Base-by-base conservation (phyloP, 2,797 vertebrate genomes). In the Gambusia yucatana region DNA sequence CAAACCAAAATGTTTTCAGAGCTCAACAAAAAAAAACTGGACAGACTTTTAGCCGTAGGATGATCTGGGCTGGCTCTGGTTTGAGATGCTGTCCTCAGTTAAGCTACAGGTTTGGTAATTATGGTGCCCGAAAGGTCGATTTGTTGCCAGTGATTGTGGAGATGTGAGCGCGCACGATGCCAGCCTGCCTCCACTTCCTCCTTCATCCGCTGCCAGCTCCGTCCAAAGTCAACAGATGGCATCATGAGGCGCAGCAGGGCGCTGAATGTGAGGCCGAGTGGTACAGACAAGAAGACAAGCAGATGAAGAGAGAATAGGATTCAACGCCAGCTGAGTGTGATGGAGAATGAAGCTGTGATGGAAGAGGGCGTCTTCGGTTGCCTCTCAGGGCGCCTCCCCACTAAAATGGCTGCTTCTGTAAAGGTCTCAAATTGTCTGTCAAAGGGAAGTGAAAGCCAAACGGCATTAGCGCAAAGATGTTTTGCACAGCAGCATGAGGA, bases 191-290 rank as follows among this genome's bases (percentile, higher is more conserved):
- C 77, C 65, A 8, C 74, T 65, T 30, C 50, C 67, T 75, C 73
- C 67, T 81, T 74, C 48, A 20, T 75, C 76, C 33, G 2, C 69
- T 83, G 79, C 77, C 83, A 86, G 75, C 78, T 69, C 59, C 44
- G 47, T 52, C 81, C 85, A 84, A 77, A 87, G 80, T 85, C 79
- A 90, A 87, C 95, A 95, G 94, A 95, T 93, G 93, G 92, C 87
- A 79, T 76, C 46, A 75, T 30, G 3, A 39, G 20, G 9, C 76
- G 81, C 76, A 78, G 71, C 41, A 28, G 72, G n/a, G 65, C 50
- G 70, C 52, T 82, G 47, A 79, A 77, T 73, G 77, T 82, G 80
- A 86, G 76, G 57, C 48, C 67, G 22, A 86, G 85, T 4, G 39
- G 57, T 28, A 73, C 44, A 87, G 80, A 82, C 70, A 65, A 65